phyloP scores from a whole-genome alignment of 92 coral and sea anemone genomes.

The Phenganax stokvisi region DNA sequence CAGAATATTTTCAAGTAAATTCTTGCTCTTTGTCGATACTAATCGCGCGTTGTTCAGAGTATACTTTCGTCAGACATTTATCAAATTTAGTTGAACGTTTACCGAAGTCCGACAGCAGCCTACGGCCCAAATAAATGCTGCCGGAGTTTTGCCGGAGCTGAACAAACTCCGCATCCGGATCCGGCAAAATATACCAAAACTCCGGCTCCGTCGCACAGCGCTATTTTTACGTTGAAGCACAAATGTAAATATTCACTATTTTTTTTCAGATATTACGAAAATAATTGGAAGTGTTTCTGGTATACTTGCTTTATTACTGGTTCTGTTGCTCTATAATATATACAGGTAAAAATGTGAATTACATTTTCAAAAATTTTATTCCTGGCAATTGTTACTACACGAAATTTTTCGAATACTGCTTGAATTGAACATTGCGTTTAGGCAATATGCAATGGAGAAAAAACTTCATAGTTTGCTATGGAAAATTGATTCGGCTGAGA shows the following conservation, averaged over 20 bases:
- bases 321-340: constrained; percentile 68
- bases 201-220: not conserved
- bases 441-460: constrained; percentile 66
- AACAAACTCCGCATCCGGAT: no score
- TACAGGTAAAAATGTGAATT: constrained; percentile 59
- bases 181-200: not conserved
- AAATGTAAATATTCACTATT: not conserved
- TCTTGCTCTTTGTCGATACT: no score
- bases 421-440: not conserved
- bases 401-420: no score
- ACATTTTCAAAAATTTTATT: not conserved
- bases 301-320: constrained; percentile 66
- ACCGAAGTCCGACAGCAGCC: no score
- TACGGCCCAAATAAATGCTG: no score
- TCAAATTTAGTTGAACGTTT: no score
- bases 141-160: no score
- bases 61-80: no score
- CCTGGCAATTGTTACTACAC: not conserved
- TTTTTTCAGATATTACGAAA: constrained; percentile 9
- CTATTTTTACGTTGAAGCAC: not conserved
- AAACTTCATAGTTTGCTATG: constrained; percentile 68
- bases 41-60: no score
- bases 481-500: constrained; percentile 68
- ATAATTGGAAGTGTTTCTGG: constrained; percentile 57
- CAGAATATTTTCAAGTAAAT: no score